Percentiles rank a stretch among this genome's conserved stretches.
These are phyloP conservation scores for Mungos mungo DNA, from an alignment of 2,113 vertebrate species.

Conservation along the genomic window DNA sequence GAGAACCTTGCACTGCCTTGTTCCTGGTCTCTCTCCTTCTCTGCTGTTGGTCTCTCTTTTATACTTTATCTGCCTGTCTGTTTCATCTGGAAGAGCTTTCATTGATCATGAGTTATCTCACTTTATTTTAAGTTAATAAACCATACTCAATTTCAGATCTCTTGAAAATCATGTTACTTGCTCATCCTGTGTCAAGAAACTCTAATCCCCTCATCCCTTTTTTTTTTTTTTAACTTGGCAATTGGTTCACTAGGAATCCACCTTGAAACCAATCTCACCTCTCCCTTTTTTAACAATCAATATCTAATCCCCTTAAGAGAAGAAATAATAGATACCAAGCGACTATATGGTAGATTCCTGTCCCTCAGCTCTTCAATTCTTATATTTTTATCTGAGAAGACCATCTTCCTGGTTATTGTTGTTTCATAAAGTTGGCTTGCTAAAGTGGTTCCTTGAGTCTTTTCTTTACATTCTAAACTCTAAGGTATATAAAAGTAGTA, in stretches of 20 bases:
- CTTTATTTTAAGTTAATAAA: background rate
- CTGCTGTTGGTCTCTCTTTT: background rate
- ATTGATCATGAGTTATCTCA: background rate
- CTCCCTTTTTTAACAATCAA: background rate
- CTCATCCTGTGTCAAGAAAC: background rate
- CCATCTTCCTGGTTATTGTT: background rate
- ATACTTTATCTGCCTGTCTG: background rate
- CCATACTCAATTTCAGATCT: background rate
- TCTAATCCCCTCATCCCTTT: background rate
- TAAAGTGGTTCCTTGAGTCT: background rate
- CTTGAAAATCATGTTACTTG: background rate
- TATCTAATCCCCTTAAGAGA: background rate
- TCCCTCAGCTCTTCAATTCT: background rate
- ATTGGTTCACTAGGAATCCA: background rate
- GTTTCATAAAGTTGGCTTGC: background rate
- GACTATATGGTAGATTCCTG: background rate
- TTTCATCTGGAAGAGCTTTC: background rate
- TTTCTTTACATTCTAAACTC: background rate
- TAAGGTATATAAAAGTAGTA: background rate
- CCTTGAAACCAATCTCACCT: background rate
- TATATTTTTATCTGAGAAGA: background rate
- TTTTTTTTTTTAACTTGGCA: background rate
- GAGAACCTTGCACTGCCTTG: background rate
- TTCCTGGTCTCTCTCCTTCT: background rate
- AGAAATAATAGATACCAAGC: background rate